Percentiles rank a stretch among this genome's conserved stretches.
These are phyloP conservation scores for Acheta domesticus DNA, from an alignment of 2,888 invertebrate genomes.

Conservation along the genomic window DNA sequence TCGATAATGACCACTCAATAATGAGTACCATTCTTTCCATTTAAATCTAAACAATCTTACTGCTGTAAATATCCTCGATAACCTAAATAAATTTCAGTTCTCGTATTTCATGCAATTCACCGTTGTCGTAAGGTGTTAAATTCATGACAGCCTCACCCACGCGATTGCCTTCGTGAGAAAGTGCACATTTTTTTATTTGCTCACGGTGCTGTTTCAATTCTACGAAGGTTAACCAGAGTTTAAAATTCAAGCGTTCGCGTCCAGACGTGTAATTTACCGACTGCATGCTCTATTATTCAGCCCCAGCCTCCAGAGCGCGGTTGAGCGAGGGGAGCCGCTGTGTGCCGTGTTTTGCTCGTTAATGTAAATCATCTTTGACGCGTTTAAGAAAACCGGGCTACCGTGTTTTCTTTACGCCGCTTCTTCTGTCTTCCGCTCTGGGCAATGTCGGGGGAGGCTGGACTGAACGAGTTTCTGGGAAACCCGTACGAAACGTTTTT, in stretches of 20 bases:
- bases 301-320: neutral
- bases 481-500: neutral
- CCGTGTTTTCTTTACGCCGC: neutral
- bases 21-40: no score
- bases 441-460: neutral
- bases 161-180: no score
- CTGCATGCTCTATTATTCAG: neutral
- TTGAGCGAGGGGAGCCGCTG: neutral
- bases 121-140: no score
- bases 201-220: neutral
- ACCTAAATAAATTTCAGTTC: no score
- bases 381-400: slow-evolving; percentile 8
- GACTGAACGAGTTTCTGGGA: neutral
- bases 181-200: no score
- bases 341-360: neutral
- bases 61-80: no score
- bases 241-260: slow-evolving; percentile 7
- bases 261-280: slow-evolving; percentile 10
- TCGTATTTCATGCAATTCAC: no score
- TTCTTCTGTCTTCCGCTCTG: neutral
- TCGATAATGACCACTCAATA: no score
- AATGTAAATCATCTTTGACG: slow-evolving; percentile 18
- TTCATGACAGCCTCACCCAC: no score
- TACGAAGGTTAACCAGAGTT: slow-evolving; percentile 18
- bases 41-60: no score